Percentiles rank a stretch among this genome's conserved stretches.
phyloP scores from a whole-genome alignment of 2,888 invertebrate genomes.

The Pterostichus madidus region DNA sequence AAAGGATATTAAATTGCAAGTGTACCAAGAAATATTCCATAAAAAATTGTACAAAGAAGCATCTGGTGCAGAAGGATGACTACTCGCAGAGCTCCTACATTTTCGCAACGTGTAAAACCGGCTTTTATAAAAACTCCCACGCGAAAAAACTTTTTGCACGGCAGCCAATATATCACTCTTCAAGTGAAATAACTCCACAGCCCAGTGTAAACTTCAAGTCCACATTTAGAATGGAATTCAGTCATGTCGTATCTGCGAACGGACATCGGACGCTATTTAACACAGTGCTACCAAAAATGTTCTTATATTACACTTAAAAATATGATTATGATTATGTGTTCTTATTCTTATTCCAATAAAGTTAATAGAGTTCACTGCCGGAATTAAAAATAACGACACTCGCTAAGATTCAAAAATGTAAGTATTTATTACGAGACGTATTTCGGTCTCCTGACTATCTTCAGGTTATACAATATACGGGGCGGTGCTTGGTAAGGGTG shows the following conservation, averaged over 20 bases:
- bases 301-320: no score
- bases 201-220: slow-evolving; percentile 53
- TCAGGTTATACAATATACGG: no score
- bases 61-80: slow-evolving; percentile 25
- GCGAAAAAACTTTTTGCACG: slow-evolving; percentile 61
- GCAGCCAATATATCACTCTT: slow-evolving; percentile 63
- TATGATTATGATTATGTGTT: no score
- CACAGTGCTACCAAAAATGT: no score
- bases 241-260: not conserved
- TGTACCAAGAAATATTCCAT: slow-evolving; percentile 2
- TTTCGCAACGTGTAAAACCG: slow-evolving; percentile 58
- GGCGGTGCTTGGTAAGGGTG: no score
- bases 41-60: slow-evolving; percentile 10
- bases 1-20: no score
- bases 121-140: slow-evolving; percentile 63
- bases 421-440: no score
- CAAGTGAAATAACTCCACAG: slow-evolving; percentile 53
- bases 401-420: no score
- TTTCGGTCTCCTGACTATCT: no score
- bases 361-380: no score
- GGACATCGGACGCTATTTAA: not conserved
- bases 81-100: slow-evolving; percentile 9
- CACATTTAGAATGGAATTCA: slow-evolving; percentile 64
- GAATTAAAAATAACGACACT: no score
- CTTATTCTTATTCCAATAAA: no score